Base-by-base conservation (phyloP, 2,797 vertebrate genomes). In the Pitangus sulphuratus region DNA sequence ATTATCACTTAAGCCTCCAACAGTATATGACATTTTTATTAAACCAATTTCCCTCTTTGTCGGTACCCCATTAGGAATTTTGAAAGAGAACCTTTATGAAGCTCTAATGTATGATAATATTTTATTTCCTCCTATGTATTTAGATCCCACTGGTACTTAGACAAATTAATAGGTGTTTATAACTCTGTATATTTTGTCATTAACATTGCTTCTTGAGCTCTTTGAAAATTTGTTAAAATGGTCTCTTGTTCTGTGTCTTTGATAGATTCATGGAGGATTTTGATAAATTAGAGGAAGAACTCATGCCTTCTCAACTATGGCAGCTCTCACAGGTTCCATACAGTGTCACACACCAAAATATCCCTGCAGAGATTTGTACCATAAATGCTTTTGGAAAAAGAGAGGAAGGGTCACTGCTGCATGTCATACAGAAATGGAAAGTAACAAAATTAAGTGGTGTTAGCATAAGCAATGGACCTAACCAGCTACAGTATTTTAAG, bases 361-460 rank as follows among this genome's bases (percentile, higher is more conserved):
- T 47, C 94, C 56, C 81, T 64, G 89, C 30, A 76, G 69, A 88
- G 35, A 65, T 54, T 88, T 64, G 72, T 88, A 95, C 93, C 95
- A 94, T 95, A 95, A 97, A 97, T 85, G 50, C 90, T 78, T 86
- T 25, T 33, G 53, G 72, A 87, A 91, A 69, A 90, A 93, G 72
- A 91, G 56, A 95, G 31, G 57, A 78, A 95, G 81, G 50, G 57
- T 90, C 58, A 51, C 50, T 76, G 60, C 28, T 53, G 31, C 26
- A 57, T 25, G 64, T 12, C 31, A 60, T 65, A 74, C 31, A 93
- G 85, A 78, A 60, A n/a, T 14, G 12, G 45, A 8, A 89, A 92
- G n/a, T 47, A 60, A 93, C 87, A 84, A 88, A 39, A 1, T 5
- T 13, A 57, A 42, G 39, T 66, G 30, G 9, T 85, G 37, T 71